Evolutionary conservation across 2,113 vertebrate species (phyloP).

Genomic region (Lampris megalopsis): DNA sequence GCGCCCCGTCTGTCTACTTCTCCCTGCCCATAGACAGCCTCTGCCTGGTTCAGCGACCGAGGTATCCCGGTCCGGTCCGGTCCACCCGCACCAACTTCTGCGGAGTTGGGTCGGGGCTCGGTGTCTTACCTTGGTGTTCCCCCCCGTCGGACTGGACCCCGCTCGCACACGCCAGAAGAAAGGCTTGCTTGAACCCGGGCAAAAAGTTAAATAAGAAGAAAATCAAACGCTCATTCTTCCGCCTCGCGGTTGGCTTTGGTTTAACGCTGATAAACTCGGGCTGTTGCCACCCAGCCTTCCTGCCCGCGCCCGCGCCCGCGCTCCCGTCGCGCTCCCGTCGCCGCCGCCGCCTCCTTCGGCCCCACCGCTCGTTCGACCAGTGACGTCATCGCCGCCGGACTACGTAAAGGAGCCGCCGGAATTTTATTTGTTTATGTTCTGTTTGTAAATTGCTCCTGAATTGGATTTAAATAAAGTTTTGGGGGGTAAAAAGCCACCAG

Average conservation of each 20-base stretch:
- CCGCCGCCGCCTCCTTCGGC: conserved; percentile 49
- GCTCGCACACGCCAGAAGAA: conserved; percentile 20
- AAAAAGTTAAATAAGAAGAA: too few relatives aligned
- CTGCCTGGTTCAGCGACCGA: neutral
- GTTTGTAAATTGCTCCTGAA: too few relatives aligned
- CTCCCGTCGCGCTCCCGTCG: conserved; percentile 69
- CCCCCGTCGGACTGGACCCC: conserved; percentile 69
- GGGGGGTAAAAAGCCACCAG: too few relatives aligned
- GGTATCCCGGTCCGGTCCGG: neutral
- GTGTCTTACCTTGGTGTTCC: conserved; percentile 78
- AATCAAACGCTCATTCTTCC: too few relatives aligned
- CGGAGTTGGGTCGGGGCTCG: conserved; percentile 36
- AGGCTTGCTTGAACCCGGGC: neutral
- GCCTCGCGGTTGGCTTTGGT: neutral
- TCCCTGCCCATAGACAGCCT: too few relatives aligned
- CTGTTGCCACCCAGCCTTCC: too few relatives aligned
- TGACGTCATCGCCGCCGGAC: conserved; percentile 78
- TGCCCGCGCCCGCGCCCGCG: too few relatives aligned
- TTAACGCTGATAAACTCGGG: too few relatives aligned
- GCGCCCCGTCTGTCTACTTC: too few relatives aligned
- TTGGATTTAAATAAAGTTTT: too few relatives aligned
- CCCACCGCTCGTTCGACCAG: conserved; percentile 39
- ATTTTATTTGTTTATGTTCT: too few relatives aligned
- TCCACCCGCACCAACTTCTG: conserved; percentile 47
- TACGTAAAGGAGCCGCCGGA: conserved; percentile 50